Evolutionary conservation across 1,140 invertebrate species (phyloP), one percentile per base, ranked within the genome.

Genomic region (Reticulitermes speratus): DNA sequence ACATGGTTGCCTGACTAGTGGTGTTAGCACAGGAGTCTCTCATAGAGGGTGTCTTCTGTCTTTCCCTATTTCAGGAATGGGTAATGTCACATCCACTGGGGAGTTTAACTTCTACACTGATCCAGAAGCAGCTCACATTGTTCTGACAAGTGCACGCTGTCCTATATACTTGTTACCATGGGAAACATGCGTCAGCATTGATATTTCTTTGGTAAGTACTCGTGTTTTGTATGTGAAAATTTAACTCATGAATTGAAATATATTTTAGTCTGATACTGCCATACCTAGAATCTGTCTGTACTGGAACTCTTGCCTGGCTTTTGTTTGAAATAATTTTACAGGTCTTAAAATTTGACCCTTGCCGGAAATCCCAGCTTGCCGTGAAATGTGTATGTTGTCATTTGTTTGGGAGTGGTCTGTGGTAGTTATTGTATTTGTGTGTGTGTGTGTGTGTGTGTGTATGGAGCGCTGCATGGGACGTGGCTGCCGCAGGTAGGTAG

Each of bases 41-140:
- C 45, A 48, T 16, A 48, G 14, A 48, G 14, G 45, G 45, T 7
- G 0, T 48, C 45, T 3, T 48, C 9, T 48, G 45, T 48, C 45
- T 48, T 11, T 48, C 45, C 45, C 14, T 48, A 48, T 90, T 88
- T 87, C 88, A 94, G 95, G 93, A 38, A 91, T 93, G 86, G 96
- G 96, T 21, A 96, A 96, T 89, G 91, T 93, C n/a, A 93, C 93
- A 38, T 88, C 92, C 0, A 91, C 93, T 82, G 95, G 95, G 16
- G 96, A 97, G 90, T 97, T 96, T 89, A 97, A 97, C 91, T 97
- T 97, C 89, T 92, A 93, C 85, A 90, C 90, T 32, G 96, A 97
- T 91, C 96, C 96, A 0, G 96, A 97, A 91, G 95, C 96, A 45
- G 96, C 95, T 0, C 92, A 94, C 89, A 94, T 96, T 65, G 93